Conservation (phyloP, 64 coral and sea anemone species). For the Pocillopora damicornis region DNA sequence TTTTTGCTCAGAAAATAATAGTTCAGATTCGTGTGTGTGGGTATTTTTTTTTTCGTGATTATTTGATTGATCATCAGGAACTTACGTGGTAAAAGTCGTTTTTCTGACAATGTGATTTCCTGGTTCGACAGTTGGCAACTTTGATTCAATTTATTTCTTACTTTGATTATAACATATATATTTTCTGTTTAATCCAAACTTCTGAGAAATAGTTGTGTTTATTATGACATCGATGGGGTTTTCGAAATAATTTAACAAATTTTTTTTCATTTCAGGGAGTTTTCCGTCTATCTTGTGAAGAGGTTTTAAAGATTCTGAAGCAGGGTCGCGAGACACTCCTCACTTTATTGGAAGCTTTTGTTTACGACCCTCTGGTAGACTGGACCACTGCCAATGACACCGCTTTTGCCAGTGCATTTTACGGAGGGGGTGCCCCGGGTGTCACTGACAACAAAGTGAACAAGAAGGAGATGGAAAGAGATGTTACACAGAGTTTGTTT, state of each 20-base stretch:
- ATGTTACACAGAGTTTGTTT: constrained; percentile 92
- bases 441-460: constrained; percentile 83
- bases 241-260: not conserved
- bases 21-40: no score
- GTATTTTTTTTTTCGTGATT: no score
- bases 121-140: no score
- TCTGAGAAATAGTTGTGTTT: not conserved
- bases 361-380: constrained; percentile 91
- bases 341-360: constrained; percentile 88
- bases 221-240: not conserved
- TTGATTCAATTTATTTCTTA: no score
- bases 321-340: constrained; percentile 91
- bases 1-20: not conserved
- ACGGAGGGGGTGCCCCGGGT: constrained; percentile 79
- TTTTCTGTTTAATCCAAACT: no score
- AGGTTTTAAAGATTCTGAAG: constrained; percentile 88
- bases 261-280: constrained; percentile 50
- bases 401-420: constrained; percentile 93
- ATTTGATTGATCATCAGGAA: no score
- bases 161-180: no score
- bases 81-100: no score
- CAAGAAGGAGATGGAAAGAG: constrained; percentile 99
- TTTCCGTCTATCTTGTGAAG: constrained; percentile 94
- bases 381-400: constrained; percentile 94
- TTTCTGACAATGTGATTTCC: no score